phyloP scores from a whole-genome alignment of 2,113 vertebrate genomes.

The Candoia aspera region DNA sequence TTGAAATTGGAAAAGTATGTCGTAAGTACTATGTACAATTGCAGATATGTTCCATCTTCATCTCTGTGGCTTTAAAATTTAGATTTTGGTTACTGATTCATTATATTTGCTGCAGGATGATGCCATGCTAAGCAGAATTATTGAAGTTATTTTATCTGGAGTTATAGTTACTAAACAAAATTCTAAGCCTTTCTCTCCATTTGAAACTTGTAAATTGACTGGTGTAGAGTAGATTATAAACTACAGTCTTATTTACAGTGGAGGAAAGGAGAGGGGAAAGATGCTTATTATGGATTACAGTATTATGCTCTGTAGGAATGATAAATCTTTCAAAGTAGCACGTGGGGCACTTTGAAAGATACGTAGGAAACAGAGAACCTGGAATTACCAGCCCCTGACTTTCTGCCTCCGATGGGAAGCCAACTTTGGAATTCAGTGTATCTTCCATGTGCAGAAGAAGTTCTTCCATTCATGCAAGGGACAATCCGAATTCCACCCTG shows the following conservation, averaged over 20 bases:
- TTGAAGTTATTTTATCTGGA: not conserved
- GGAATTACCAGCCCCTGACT: not conserved
- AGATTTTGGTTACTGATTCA: not conserved
- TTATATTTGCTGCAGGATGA: not conserved
- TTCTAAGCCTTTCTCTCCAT: not conserved
- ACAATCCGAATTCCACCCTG: not conserved
- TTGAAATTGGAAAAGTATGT: not conserved
- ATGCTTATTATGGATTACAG: not conserved
- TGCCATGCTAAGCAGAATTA: not conserved
- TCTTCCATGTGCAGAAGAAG: not conserved
- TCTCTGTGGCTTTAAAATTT: not conserved
- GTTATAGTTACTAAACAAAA: constrained; percentile 20
- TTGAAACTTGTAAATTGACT: not conserved
- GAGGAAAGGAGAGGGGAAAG: not conserved
- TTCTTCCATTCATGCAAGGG: not conserved
- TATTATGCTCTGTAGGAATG: not conserved
- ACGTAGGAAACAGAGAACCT: not conserved
- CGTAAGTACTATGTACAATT: too few relatives aligned
- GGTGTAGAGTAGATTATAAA: not conserved
- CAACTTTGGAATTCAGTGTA: not conserved
- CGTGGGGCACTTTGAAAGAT: not conserved
- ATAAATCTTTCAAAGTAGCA: not conserved
- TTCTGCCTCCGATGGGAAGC: not conserved
- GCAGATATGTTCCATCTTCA: not conserved
- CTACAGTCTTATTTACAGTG: too few relatives aligned